These are phyloP conservation scores for Tupaia chinensis DNA, from an alignment of 2,113 vertebrate species.

Conservation along the genomic window DNA sequence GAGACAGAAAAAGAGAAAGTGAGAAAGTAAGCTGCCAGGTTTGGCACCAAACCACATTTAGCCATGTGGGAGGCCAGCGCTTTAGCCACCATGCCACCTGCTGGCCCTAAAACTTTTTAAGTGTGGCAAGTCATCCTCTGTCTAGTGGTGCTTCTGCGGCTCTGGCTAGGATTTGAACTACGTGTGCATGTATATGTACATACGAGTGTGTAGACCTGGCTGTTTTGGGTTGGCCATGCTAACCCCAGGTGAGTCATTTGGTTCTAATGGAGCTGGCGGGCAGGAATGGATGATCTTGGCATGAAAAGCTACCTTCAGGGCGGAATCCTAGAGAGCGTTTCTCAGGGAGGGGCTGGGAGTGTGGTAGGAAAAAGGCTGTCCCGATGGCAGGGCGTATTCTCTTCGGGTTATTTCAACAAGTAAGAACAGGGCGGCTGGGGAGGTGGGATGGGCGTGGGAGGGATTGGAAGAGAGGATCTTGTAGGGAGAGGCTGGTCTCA, in stretches of 20 bases:
- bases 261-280: neutral
- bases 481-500: accelerated
- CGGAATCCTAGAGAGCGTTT: conserved; percentile 59
- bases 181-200: neutral
- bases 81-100: too few relatives aligned
- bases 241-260: conserved; percentile 69
- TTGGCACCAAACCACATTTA: too few relatives aligned
- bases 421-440: neutral
- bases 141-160: neutral
- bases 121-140: too few relatives aligned
- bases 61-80: too few relatives aligned
- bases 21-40: too few relatives aligned
- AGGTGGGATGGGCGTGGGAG: too few relatives aligned
- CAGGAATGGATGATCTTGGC: neutral
- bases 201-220: neutral
- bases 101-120: neutral
- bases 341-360: neutral
- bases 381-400: neutral
- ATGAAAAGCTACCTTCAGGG: neutral
- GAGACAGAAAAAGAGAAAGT: too few relatives aligned
- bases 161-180: neutral
- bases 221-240: neutral
- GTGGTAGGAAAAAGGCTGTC: neutral
- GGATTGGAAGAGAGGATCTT: neutral
- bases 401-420: neutral